Conservation (phyloP, 1,140 invertebrate genomes). For the Ostrea denselamellosa region DNA sequence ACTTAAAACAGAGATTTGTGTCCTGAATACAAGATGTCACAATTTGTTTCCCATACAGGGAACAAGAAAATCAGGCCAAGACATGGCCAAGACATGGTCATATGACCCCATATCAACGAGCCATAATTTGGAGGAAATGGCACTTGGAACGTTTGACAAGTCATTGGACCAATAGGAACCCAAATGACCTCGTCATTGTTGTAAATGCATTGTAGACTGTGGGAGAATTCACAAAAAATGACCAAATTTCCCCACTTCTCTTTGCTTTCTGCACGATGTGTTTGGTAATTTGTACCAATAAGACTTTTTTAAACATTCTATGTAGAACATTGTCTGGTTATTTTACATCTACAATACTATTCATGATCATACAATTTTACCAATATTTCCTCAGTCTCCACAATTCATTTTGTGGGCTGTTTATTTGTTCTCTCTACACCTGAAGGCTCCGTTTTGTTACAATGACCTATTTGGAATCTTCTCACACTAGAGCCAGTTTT, state of each 20-base stretch:
- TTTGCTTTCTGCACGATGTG: not conserved
- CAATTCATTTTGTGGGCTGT: not conserved
- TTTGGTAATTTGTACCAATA: not conserved
- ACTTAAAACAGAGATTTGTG: not conserved
- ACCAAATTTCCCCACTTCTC: not conserved
- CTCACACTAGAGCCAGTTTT: constrained; percentile 3
- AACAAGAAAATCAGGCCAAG: constrained; percentile 4
- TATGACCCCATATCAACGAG: constrained; percentile 3
- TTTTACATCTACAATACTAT: constrained; percentile 11
- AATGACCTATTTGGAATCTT: constrained; percentile 32
- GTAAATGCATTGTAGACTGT: not conserved
- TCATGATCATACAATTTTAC: not conserved
- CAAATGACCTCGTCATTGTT: constrained; percentile 32
- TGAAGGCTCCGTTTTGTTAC: constrained; percentile 1
- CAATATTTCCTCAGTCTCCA: not conserved
- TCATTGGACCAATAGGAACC: constrained; percentile 26
- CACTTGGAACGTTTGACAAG: constrained; percentile 12
- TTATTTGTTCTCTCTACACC: constrained; percentile 5
- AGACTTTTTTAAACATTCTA: not conserved
- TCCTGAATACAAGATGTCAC: not conserved
- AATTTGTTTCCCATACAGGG: not conserved
- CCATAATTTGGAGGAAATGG: constrained; percentile 21
- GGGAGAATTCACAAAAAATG: constrained; percentile 30
- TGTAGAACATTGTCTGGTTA: not conserved
- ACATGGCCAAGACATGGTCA: not conserved